A percentile compares a stretch with the other conserved stretches of the same genome.
These are phyloP conservation scores for Champsocephalus gunnari DNA, from an alignment of 2,797 vertebrate species.

Conservation along the genomic window DNA sequence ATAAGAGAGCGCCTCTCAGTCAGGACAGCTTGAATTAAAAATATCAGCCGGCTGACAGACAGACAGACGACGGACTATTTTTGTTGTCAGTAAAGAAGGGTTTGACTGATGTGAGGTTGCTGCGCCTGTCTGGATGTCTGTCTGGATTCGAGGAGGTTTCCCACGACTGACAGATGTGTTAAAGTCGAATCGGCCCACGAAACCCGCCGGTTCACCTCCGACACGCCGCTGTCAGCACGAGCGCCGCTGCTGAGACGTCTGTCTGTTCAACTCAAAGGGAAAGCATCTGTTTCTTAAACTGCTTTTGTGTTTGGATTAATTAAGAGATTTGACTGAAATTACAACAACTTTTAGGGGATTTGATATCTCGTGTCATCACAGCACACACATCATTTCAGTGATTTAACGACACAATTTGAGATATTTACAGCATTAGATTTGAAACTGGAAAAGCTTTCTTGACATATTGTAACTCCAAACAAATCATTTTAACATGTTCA, in stretches of 20 bases:
- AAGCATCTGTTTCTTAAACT: slow-evolving; percentile 47
- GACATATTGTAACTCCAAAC: slow-evolving; percentile 7
- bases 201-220: slow-evolving; percentile 75
- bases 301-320: slow-evolving; percentile 53
- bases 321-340: slow-evolving; percentile 29
- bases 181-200: slow-evolving; percentile 62
- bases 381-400: slow-evolving; percentile 36
- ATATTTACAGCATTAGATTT: slow-evolving; percentile 22
- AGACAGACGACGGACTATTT: slow-evolving; percentile 69
- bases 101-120: slow-evolving; percentile 77
- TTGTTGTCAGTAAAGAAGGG: slow-evolving; percentile 54
- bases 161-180: slow-evolving; percentile 78
- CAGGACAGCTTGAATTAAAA: slow-evolving; percentile 71
- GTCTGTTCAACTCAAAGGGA: slow-evolving; percentile 52
- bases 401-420: slow-evolving; percentile 51
- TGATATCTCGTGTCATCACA: slow-evolving; percentile 52
- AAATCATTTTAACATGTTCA: background rate
- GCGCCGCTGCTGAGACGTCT: slow-evolving; percentile 62
- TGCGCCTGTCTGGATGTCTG: slow-evolving; percentile 75
- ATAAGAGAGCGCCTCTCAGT: slow-evolving; percentile 36
- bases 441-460: slow-evolving; percentile 9
- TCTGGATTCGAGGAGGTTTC: slow-evolving; percentile 74
- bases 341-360: slow-evolving; percentile 27
- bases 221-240: slow-evolving; percentile 73
- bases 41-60: slow-evolving; percentile 48